Conservation (phyloP, 2,888 invertebrate genomes). For the Scaptomyza cyrtandrae region DNA sequence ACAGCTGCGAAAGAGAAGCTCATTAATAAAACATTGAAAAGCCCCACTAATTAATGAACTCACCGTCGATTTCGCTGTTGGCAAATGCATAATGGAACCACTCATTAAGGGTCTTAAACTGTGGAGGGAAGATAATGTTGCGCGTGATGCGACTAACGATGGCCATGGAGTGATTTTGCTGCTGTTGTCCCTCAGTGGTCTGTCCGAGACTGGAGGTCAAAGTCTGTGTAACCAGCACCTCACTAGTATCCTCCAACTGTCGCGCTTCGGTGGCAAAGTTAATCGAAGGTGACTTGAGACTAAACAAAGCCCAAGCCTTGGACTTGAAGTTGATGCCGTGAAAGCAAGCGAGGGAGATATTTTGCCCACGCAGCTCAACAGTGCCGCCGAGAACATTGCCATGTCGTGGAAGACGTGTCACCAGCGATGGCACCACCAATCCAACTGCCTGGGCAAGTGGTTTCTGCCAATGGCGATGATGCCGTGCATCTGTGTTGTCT, state of each 20-base stretch:
- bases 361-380: constrained; percentile 94
- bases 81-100: constrained; percentile 99
- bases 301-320: constrained; percentile 98
- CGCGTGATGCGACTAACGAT: constrained; percentile 96
- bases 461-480: constrained; percentile 97
- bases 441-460: constrained; percentile 93
- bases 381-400: constrained; percentile 94
- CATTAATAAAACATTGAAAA: not conserved
- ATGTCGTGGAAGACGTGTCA: constrained; percentile 88
- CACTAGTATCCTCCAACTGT: constrained; percentile 89
- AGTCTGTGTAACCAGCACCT: constrained; percentile 95
- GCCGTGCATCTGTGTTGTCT: constrained; percentile 88
- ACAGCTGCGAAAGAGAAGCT: constrained; percentile 87
- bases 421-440: constrained; percentile 90
- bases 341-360: constrained; percentile 97
- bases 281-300: constrained; percentile 95
- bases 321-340: constrained; percentile 98
- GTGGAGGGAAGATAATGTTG: constrained; percentile 96
- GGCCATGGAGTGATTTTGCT: constrained; percentile 94
- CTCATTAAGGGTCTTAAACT: constrained; percentile 96
- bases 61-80: constrained; percentile 96
- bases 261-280: constrained; percentile 97
- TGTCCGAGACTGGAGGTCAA: constrained; percentile 95
- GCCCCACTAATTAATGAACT: constrained; percentile 43
- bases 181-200: constrained; percentile 86